Evolutionary conservation across 2,113 vertebrate species (phyloP).

Genomic region (Corythoichthys intestinalis): DNA sequence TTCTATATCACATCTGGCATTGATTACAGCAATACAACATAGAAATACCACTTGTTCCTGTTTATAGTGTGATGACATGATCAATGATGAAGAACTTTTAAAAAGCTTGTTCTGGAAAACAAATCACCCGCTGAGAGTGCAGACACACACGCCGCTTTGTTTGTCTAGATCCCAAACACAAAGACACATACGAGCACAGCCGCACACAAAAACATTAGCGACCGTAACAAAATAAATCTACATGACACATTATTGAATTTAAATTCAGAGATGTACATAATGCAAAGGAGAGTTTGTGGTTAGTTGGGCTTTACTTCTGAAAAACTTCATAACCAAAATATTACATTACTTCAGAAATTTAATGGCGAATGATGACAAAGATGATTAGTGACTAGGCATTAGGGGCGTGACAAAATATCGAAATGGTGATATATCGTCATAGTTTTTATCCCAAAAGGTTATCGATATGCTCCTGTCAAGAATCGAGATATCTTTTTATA

Average conservation of each 20-base stretch:
- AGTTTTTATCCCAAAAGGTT: too few relatives aligned
- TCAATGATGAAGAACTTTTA: constrained; percentile 4
- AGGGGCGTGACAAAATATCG: too few relatives aligned
- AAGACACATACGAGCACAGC: constrained; percentile 6
- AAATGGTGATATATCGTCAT: too few relatives aligned
- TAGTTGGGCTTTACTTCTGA: not conserved
- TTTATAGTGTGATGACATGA: not conserved
- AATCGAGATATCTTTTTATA: too few relatives aligned
- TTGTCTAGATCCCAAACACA: not conserved
- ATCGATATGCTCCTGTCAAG: too few relatives aligned
- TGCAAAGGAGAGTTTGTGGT: not conserved
- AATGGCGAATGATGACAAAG: constrained; percentile 1
- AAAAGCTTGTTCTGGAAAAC: constrained; percentile 29
- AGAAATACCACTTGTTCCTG: constrained; percentile 19
- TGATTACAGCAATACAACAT: constrained; percentile 51
- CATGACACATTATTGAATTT: not conserved
- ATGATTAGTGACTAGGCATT: not conserved
- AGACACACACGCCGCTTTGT: constrained; percentile 17
- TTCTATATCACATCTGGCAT: constrained; percentile 55
- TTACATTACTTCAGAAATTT: not conserved
- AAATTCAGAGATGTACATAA: not conserved
- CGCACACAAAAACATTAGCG: constrained; percentile 15
- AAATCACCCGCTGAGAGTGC: constrained; percentile 16
- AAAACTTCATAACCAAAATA: not conserved
- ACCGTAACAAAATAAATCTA: not conserved